Evolutionary conservation across 2,888 invertebrate genomes (phyloP).

Genomic region (Rambutsinella grinnellia): DNA sequence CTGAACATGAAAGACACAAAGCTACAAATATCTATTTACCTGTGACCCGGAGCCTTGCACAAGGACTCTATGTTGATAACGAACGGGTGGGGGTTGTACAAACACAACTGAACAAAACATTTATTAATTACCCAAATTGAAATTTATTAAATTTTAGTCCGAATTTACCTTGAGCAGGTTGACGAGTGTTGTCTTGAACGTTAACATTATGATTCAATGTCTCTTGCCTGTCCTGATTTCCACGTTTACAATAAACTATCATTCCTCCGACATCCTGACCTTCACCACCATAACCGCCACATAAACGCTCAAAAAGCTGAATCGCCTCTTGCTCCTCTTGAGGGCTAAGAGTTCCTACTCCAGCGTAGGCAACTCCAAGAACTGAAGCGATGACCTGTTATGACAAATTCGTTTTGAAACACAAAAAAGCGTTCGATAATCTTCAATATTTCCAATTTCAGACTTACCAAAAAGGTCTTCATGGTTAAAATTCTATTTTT

Average conservation of each 20-base stretch:
- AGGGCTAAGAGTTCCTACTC: slow-evolving; percentile 32
- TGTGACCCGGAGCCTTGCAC: slow-evolving; percentile 25
- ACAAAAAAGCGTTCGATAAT: neutral
- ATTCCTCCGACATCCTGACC: slow-evolving; percentile 29
- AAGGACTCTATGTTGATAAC: slow-evolving; percentile 32
- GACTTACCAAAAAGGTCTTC: slow-evolving; percentile 30
- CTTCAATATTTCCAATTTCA: neutral
- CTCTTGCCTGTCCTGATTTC: slow-evolving; percentile 13
- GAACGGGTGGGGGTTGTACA: slow-evolving; percentile 38
- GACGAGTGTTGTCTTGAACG: slow-evolving; percentile 12
- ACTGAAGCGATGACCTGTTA: slow-evolving; percentile 31
- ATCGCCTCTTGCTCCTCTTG: slow-evolving; percentile 34
- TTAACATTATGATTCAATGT: slow-evolving; percentile 35
- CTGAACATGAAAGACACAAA: no score
- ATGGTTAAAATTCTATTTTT: neutral
- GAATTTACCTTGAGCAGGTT: slow-evolving; percentile 19
- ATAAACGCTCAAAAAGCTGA: slow-evolving; percentile 29
- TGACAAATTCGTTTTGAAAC: slow-evolving; percentile 6
- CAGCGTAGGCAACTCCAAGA: slow-evolving; percentile 37
- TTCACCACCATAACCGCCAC: slow-evolving; percentile 10
- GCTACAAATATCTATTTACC: no score
- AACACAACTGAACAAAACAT: no score
- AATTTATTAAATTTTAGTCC: no score
- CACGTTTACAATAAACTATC: slow-evolving; percentile 37
- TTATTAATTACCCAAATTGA: no score